These are phyloP conservation scores for Gallinago solitaria DNA, from an alignment of 2,797 vertebrate genomes.

Conservation along the genomic window DNA sequence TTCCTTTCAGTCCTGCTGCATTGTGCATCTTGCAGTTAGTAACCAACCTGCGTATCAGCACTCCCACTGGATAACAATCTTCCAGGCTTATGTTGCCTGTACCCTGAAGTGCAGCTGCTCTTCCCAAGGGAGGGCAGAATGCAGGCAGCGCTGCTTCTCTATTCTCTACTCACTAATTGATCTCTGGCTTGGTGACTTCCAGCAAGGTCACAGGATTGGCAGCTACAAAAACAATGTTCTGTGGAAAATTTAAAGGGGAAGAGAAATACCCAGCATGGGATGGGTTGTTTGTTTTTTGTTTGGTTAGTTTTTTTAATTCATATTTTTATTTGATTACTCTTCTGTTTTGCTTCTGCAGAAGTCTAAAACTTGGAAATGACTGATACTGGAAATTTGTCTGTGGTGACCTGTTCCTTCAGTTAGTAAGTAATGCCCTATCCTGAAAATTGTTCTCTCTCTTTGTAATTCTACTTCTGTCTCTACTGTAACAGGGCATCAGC, in stretches of 20 bases:
- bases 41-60: neutral
- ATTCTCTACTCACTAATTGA: constrained; percentile 62
- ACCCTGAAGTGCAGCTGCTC: constrained; percentile 17
- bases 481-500: neutral
- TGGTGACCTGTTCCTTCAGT: neutral
- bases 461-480: neutral
- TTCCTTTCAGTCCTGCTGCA: neutral
- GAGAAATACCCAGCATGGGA: neutral
- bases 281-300: neutral
- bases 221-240: neutral
- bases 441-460: neutral
- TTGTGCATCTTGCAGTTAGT: neutral
- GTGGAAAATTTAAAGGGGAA: constrained; percentile 46
- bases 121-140: constrained; percentile 10
- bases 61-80: constrained; percentile 24
- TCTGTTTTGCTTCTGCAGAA: neutral
- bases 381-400: neutral
- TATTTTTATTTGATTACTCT: neutral
- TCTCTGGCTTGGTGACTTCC: constrained; percentile 69
- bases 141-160: constrained; percentile 25
- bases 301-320: neutral
- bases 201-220: constrained; percentile 63
- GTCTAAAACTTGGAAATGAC: neutral
- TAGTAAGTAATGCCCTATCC: neutral
- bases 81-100: constrained; percentile 2